Conservation (phyloP, 1,140 invertebrate genomes). For the Solenopsis fugax region DNA sequence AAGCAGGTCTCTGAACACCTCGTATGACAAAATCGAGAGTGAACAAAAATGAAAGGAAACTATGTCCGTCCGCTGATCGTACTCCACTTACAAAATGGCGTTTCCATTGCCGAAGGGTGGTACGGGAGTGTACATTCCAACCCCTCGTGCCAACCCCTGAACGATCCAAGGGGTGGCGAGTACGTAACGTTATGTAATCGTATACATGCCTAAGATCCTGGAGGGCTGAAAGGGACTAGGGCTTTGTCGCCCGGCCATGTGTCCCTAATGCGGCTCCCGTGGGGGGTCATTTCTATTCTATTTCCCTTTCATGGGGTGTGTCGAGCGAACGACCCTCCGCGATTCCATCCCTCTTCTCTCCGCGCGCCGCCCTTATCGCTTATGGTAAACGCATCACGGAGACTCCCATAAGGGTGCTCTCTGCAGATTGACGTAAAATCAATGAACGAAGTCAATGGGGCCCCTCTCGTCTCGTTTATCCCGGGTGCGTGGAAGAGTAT, state of each 20-base stretch:
- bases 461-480: conserved; percentile 63
- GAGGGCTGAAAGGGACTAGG: conserved; percentile 81
- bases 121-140: conserved; percentile 78
- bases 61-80: conserved; percentile 66
- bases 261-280: conserved; percentile 86
- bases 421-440: conserved; percentile 87
- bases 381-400: conserved; percentile 87
- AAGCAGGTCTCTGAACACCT: not conserved
- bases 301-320: conserved; percentile 85
- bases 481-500: conserved; percentile 53
- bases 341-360: conserved; percentile 38
- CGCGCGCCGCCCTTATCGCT: conserved; percentile 81
- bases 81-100: conserved; percentile 80
- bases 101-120: conserved; percentile 77
- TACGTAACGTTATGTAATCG: conserved; percentile 85
- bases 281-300: conserved; percentile 87
- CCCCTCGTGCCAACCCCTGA: conserved; percentile 79
- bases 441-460: conserved; percentile 87
- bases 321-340: conserved; percentile 77
- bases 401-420: conserved; percentile 82
- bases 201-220: conserved; percentile 84
- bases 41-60: conserved; percentile 61
- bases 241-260: conserved; percentile 86
- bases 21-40: conserved; percentile 62
- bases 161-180: conserved; percentile 73